Conservation (phyloP, 2,888 invertebrate genomes). For the Dynastes maya region DNA sequence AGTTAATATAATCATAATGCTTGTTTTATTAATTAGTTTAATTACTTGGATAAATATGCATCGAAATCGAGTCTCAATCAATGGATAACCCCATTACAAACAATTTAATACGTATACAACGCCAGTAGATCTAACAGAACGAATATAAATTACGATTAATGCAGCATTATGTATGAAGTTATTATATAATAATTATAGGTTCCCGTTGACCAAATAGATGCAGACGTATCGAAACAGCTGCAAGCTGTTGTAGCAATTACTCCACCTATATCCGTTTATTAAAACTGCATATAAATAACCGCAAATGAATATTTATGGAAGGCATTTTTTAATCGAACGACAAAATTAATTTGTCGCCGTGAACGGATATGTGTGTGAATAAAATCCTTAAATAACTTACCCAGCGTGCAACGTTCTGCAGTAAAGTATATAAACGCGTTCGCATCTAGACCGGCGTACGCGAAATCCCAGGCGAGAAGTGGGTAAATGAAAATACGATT, state of each 20-base stretch:
- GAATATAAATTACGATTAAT: too few species aligned
- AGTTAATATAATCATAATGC: too few species aligned
- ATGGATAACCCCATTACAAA: too few species aligned
- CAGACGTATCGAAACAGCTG: constrained; percentile 28
- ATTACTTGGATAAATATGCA: too few species aligned
- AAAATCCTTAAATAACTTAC: constrained; percentile 37
- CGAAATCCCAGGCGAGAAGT: constrained; percentile 20
- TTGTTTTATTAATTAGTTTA: too few species aligned
- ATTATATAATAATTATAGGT: constrained; percentile 24
- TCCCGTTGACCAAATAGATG: constrained; percentile 33
- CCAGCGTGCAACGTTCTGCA: constrained; percentile 5
- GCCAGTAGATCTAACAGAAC: too few species aligned
- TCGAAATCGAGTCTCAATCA: too few species aligned
- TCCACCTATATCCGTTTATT: constrained; percentile 38
- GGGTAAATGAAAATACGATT: constrained; percentile 37
- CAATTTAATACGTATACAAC: too few species aligned
- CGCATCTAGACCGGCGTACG: background rate
- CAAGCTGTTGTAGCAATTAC: constrained; percentile 18
- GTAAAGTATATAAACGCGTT: background rate
- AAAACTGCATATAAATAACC: constrained; percentile 32
- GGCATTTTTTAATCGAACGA: constrained; percentile 31
- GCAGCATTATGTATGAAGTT: background rate
- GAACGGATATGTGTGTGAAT: constrained; percentile 39
- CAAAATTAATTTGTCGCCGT: constrained; percentile 37
- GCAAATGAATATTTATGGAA: constrained; percentile 36